Percentiles rank a stretch among this genome's conserved stretches.
phyloP scores from a whole-genome alignment of 2,888 invertebrate genomes.

The Aphrophora alni region DNA sequence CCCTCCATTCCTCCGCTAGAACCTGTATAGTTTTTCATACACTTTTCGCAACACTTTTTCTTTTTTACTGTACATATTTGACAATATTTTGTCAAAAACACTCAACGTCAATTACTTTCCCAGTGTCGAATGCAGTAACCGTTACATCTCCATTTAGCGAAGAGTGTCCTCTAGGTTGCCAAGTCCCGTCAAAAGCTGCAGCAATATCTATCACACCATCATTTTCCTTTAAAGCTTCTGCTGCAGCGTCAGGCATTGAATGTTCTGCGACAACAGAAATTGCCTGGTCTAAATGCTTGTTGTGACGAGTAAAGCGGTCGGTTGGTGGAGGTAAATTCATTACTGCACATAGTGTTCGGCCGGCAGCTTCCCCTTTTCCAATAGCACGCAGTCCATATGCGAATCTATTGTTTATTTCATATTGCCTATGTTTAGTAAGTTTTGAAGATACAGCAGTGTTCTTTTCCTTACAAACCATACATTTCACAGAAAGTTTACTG shows the following conservation, averaged over 20 bases:
- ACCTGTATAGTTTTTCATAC: conserved; percentile 33
- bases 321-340: conserved; percentile 14
- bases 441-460: conserved; percentile 10
- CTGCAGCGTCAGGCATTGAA: conserved; percentile 13
- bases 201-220: conserved; percentile 7
- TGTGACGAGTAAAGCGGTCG: neutral
- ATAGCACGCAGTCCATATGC: conserved; percentile 15
- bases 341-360: neutral
- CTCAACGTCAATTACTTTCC: conserved; percentile 15
- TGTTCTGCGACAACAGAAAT: neutral
- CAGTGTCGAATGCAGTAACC: conserved; percentile 4
- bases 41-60: conserved; percentile 14
- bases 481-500: neutral
- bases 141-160: conserved; percentile 16
- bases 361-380: conserved; percentile 20
- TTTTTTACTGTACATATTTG: conserved; percentile 8
- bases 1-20: conserved; percentile 26
- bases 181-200: conserved; percentile 17
- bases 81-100: conserved; percentile 17
- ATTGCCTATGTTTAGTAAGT: neutral
- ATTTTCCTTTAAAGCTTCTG: conserved; percentile 17
- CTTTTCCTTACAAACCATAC: neutral
- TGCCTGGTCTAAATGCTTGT: neutral
- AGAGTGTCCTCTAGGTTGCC: conserved; percentile 10
- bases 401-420: conserved; percentile 10